phyloP scores from a whole-genome alignment of 2,888 invertebrate species.

The Oscheius sp. region DNA sequence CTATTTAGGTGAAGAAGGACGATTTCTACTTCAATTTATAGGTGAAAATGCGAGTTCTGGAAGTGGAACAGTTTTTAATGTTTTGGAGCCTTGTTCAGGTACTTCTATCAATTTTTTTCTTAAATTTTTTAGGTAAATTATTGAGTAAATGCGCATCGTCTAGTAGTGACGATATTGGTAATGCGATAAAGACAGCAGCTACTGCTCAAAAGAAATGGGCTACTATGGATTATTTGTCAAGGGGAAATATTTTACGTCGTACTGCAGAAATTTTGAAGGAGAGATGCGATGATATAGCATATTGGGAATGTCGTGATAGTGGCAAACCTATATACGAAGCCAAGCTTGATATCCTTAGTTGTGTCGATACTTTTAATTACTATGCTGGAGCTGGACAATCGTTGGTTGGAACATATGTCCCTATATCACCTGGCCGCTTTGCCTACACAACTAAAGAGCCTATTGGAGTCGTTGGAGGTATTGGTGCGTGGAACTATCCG shows the following conservation, averaged over 20 bases:
- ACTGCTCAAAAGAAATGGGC: slow-evolving; percentile 42
- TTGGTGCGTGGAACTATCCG: slow-evolving; percentile 38
- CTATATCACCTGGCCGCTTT: slow-evolving; percentile 47
- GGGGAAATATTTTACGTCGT: slow-evolving; percentile 58
- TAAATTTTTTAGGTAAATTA: slow-evolving; percentile 38
- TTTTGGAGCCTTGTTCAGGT: slow-evolving; percentile 65
- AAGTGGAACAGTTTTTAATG: slow-evolving; percentile 46
- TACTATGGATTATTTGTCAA: slow-evolving; percentile 34
- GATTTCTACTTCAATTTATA: slow-evolving; percentile 49
- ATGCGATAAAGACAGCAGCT: slow-evolving; percentile 35
- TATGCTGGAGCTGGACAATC: slow-evolving; percentile 72
- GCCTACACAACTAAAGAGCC: slow-evolving; percentile 67
- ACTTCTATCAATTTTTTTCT: slow-evolving; percentile 10
- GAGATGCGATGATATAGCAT: slow-evolving; percentile 71
- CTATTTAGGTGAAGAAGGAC: slow-evolving; percentile 6
- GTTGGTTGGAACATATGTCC: slow-evolving; percentile 18
- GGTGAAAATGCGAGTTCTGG: slow-evolving; percentile 47
- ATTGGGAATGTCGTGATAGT: slow-evolving; percentile 73
- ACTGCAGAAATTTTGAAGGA: slow-evolving; percentile 68
- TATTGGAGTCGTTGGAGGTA: slow-evolving; percentile 65
- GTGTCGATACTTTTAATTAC: slow-evolving; percentile 75
- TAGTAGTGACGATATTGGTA: slow-evolving; percentile 36
- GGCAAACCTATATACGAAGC: slow-evolving; percentile 77
- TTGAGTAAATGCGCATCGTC: slow-evolving; percentile 46
- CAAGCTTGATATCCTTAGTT: slow-evolving; percentile 74